phyloP scores from a whole-genome alignment of 2,113 vertebrate genomes.

The Chaetodon auriga region DNA sequence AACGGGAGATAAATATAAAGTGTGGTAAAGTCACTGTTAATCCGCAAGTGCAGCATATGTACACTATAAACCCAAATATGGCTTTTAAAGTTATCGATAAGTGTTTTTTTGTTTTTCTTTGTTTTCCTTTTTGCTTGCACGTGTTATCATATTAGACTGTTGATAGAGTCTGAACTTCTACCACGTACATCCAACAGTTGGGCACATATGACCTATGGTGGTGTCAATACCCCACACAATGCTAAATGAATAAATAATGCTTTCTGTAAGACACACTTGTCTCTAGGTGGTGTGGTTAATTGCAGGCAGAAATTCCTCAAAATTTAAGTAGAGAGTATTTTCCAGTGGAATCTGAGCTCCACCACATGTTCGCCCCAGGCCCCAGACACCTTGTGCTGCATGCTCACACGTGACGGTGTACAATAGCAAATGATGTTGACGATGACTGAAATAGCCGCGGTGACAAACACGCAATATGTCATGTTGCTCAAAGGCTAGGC shows the following conservation, averaged over 20 bases:
- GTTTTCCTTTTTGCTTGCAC: not conserved
- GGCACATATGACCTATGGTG: not conserved
- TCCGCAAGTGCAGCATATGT: not conserved
- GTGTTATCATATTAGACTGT: not conserved
- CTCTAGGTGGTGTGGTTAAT: not conserved
- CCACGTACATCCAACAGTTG: not conserved
- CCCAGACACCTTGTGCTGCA: slow-evolving; percentile 19
- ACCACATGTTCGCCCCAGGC: not conserved
- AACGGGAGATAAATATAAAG: slow-evolving; percentile 8
- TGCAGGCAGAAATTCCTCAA: not conserved
- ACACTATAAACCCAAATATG: not conserved
- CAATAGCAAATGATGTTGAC: slow-evolving; percentile 37
- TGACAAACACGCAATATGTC: slow-evolving; percentile 54
- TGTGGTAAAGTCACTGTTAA: slow-evolving; percentile 16
- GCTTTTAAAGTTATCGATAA: not conserved
- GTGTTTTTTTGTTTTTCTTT: not conserved
- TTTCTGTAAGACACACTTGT: slow-evolving; percentile 13
- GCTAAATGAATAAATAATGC: slow-evolving; percentile 33
- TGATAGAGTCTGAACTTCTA: not conserved
- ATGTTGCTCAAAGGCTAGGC: slow-evolving; percentile 49
- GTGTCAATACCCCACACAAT: not conserved
- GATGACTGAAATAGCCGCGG: slow-evolving; percentile 66
- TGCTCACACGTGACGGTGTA: slow-evolving; percentile 47
- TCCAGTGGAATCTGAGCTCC: slow-evolving; percentile 22
- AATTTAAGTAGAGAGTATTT: slow-evolving; percentile 12